phyloP scores from a whole-genome alignment of 2,113 vertebrate genomes.

The Marcusenius ussheri region DNA sequence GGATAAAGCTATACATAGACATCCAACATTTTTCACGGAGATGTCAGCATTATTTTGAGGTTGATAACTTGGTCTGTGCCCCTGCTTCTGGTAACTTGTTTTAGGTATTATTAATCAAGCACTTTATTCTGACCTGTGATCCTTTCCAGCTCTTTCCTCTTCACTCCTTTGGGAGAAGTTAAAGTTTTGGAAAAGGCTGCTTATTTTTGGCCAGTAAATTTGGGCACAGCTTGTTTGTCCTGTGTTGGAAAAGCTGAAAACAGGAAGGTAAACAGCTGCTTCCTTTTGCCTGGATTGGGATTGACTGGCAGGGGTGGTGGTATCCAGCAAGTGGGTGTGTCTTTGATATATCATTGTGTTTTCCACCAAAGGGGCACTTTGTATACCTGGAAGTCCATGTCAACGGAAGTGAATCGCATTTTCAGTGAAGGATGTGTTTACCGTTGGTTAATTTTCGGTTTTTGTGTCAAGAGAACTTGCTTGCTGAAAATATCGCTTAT shows the following conservation, averaged over 20 bases:
- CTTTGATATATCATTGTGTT: background rate
- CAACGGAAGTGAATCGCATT: background rate
- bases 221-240: slow-evolving; percentile 8
- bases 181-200: background rate
- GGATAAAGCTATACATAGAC: background rate
- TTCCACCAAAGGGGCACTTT: background rate
- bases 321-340: background rate
- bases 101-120: background rate
- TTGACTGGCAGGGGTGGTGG: slow-evolving; percentile 8
- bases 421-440: background rate
- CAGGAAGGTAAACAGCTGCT: slow-evolving; percentile 46
- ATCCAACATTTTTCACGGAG: background rate
- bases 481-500: background rate
- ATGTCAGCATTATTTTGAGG: background rate
- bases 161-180: background rate
- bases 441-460: background rate
- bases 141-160: background rate
- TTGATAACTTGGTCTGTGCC: background rate
- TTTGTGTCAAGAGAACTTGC: background rate
- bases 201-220: background rate
- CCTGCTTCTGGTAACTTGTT: background rate
- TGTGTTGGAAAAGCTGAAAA: slow-evolving; percentile 32
- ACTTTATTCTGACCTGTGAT: background rate
- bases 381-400: slow-evolving; percentile 15
- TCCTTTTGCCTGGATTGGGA: slow-evolving; percentile 16